These are phyloP conservation scores for Discoglossus pictus DNA, from an alignment of 2,797 vertebrate genomes.

Conservation along the genomic window DNA sequence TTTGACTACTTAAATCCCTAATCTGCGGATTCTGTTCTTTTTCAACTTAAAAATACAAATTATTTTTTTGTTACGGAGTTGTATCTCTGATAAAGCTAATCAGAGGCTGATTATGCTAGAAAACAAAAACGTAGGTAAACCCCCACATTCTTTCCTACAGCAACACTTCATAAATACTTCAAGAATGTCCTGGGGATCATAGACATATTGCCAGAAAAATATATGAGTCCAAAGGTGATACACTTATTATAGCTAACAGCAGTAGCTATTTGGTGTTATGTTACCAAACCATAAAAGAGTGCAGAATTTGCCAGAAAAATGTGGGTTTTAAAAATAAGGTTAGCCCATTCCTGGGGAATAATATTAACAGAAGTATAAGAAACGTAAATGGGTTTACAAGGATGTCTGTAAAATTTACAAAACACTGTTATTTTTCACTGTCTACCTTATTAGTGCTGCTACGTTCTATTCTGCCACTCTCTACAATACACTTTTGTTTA, in stretches of 20 bases:
- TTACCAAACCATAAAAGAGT: constrained; percentile 56
- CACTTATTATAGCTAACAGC: constrained; percentile 61
- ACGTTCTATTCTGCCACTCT: neutral
- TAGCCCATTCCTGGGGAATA: neutral
- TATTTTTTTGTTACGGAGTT: constrained; percentile 57
- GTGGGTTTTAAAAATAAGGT: constrained; percentile 4
- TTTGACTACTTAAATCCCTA: constrained; percentile 68
- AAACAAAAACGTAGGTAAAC: constrained; percentile 32
- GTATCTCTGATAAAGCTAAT: constrained; percentile 58
- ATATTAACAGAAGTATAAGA: constrained; percentile 1
- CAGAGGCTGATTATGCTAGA: constrained; percentile 53
- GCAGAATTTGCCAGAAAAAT: constrained; percentile 23
- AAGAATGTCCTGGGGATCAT: constrained; percentile 63
- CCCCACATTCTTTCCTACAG: constrained; percentile 56
- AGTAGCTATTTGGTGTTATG: constrained; percentile 42
- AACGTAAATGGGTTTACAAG: neutral
- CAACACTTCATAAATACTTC: constrained; percentile 69
- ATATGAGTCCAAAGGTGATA: constrained; percentile 66
- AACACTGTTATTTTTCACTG: accelerated
- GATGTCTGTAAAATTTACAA: constrained; percentile 1
- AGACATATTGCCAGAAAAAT: constrained; percentile 57
- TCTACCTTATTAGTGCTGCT: constrained; percentile 4
- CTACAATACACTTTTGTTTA: too few relatives aligned
- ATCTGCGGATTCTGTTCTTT: constrained; percentile 68
- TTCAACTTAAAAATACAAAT: constrained; percentile 62